Evolutionary conservation across 92 coral and sea anemone genomes (phyloP), one percentile per base, ranked within the genome.

Genomic region (Isaurus tuberculatus): DNA sequence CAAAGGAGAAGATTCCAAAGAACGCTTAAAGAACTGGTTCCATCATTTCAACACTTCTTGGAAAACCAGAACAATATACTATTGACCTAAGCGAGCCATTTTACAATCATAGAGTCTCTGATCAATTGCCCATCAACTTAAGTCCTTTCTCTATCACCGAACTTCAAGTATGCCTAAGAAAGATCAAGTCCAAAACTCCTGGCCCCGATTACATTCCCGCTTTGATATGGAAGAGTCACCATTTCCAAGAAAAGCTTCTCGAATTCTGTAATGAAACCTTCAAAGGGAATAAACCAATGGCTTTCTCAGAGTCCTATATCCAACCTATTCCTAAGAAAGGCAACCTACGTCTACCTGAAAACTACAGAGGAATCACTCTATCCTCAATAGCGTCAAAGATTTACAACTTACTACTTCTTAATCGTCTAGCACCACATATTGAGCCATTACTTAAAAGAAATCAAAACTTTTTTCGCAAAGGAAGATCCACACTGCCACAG

Each of bases 151-250:
- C 79, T 30, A 44, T 72, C 10, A 30, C 20, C 11, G 79, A 44
- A 30, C 42, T 72, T 72, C 40, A 72, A 43, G 37, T 25, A 3
- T 46, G 79, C 61, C 51, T 82, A 8, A 72, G 60, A 72, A 72
- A 46, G 61, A 44, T 43, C 78, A 72, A 72, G 55, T 72, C 40
- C 19, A 72, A 72, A 44, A 72, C 60, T 1, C 78, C 77, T 71
- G 57, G 77, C 14, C 58, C 57, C 11, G 77, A 71, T 25, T n/a
- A 40, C 57, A 71, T 71, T 37, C 75, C 57, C 16, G 58, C 75
- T 2, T 33, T 70, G 20, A 70, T 40, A 70, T 70, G 57, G 75
- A 70, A 40, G 55, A 70, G 51, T 43, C 57, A 70, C 22, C 57
- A 36, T 70, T 70, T 70, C 31, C 75, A 40, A 22, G 19, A 70